These are phyloP conservation scores for Euthynnus affinis DNA, from an alignment of 2,797 vertebrate genomes.

Conservation along the genomic window DNA sequence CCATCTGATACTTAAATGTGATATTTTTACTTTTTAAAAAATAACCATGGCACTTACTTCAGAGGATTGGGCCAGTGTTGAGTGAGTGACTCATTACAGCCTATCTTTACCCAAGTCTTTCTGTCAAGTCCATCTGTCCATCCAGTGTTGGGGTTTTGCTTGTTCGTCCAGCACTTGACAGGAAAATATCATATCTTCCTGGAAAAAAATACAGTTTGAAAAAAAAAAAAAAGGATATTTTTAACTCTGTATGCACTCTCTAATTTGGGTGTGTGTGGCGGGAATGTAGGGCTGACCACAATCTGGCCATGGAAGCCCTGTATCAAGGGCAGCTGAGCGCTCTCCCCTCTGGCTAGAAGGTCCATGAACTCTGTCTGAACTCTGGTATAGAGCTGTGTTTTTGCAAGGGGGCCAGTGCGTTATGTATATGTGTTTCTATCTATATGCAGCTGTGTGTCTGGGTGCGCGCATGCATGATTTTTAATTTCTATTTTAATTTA, in stretches of 20 bases:
- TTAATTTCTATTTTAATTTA: slow-evolving; percentile 17
- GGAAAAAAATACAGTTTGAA: slow-evolving; percentile 62
- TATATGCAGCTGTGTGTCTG: slow-evolving; percentile 31
- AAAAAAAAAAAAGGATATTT: slow-evolving; percentile 69
- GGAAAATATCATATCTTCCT: slow-evolving; percentile 74
- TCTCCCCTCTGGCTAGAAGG: slow-evolving; percentile 60
- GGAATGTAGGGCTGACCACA: slow-evolving; percentile 76
- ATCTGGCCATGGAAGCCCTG: slow-evolving; percentile 73
- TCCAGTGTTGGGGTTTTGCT: slow-evolving; percentile 70
- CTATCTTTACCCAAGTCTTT: slow-evolving; percentile 67
- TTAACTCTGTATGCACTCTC: slow-evolving; percentile 80
- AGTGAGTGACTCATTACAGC: slow-evolving; percentile 71
- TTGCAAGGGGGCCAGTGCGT: slow-evolving; percentile 22
- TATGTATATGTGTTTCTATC: slow-evolving; percentile 31
- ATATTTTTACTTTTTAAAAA: slow-evolving; percentile 53
- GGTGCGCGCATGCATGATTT: slow-evolving; percentile 55
- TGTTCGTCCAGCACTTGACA: slow-evolving; percentile 70
- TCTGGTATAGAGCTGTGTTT: slow-evolving; percentile 40
- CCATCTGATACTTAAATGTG: slow-evolving; percentile 37
- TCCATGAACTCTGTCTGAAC: slow-evolving; percentile 78
- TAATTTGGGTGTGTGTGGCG: slow-evolving; percentile 82
- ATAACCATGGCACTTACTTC: slow-evolving; percentile 62
- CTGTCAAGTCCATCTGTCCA: slow-evolving; percentile 55
- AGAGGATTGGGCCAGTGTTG: slow-evolving; percentile 31
- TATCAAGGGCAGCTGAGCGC: slow-evolving; percentile 73